These are phyloP conservation scores for Blera fallax DNA, from an alignment of 2,888 invertebrate genomes.

Conservation along the genomic window DNA sequence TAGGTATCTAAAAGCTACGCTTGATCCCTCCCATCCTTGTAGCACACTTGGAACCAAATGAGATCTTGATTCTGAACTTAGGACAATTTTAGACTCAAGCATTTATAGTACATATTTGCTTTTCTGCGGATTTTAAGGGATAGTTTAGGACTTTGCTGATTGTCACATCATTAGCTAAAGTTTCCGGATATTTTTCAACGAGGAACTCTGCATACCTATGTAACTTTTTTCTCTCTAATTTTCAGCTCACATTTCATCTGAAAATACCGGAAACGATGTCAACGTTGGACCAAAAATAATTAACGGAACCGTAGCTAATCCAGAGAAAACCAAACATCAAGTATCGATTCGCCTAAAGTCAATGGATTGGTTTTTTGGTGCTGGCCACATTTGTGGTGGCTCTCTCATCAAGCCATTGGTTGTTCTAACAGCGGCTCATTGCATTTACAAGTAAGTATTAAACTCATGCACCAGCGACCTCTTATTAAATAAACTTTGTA, in stretches of 20 bases:
- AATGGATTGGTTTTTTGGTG: slow-evolving; percentile 77
- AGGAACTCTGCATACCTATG: no score
- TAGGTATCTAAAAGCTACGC: no score
- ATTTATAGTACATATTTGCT: no score
- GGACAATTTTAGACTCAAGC: no score
- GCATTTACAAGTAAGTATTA: slow-evolving; percentile 74
- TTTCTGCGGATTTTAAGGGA: no score
- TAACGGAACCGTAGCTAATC: slow-evolving; percentile 73
- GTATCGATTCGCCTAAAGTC: slow-evolving; percentile 76
- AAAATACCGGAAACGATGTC: neutral
- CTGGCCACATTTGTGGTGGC: slow-evolving; percentile 79
- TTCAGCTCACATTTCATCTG: neutral
- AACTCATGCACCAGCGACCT: neutral
- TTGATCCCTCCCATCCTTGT: no score
- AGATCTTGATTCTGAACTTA: no score
- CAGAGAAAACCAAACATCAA: slow-evolving; percentile 77
- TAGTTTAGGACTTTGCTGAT: no score
- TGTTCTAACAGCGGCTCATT: slow-evolving; percentile 75
- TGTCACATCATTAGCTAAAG: no score
- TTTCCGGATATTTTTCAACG: no score
- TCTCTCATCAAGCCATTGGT: slow-evolving; percentile 75
- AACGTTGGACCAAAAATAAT: slow-evolving; percentile 66
- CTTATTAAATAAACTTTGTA: no score
- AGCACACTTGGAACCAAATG: no score
- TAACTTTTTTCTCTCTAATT: neutral